phyloP scores from a whole-genome alignment of 1,140 invertebrate species.

The Eurosta solidaginis region DNA sequence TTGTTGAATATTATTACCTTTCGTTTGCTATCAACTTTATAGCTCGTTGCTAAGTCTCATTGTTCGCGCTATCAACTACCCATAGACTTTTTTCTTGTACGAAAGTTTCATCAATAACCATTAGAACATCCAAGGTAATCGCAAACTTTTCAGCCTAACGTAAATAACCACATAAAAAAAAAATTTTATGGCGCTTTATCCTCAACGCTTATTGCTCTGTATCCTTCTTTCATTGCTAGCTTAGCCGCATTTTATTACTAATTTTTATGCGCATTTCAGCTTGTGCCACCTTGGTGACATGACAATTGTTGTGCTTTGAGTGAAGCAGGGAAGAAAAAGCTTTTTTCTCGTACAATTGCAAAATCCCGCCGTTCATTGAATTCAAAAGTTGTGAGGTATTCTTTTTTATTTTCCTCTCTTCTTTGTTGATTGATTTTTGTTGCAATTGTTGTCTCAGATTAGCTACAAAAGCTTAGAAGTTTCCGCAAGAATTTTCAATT shows the following conservation, averaged over 20 bases:
- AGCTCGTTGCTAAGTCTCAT: background rate
- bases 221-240: background rate
- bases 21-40: background rate
- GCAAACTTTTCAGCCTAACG: constrained; percentile 43
- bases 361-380: too few relatives aligned
- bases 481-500: too few relatives aligned
- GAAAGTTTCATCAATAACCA: constrained; percentile 57
- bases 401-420: too few relatives aligned
- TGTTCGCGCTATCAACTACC: constrained; percentile 37
- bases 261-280: background rate
- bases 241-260: constrained; percentile 3
- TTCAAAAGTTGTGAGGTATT: too few relatives aligned
- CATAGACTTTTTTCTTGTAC: constrained; percentile 53
- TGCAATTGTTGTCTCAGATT: too few relatives aligned
- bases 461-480: too few relatives aligned
- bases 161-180: too few relatives aligned
- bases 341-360: too few relatives aligned
- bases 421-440: too few relatives aligned
- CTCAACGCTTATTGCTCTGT: background rate
- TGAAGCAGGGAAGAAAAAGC: too few relatives aligned
- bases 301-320: too few relatives aligned
- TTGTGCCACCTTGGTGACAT: too few relatives aligned
- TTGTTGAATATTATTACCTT: constrained; percentile 9
- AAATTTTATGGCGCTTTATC: constrained; percentile 36
- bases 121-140: constrained; percentile 44